Base-by-base conservation (phyloP, 2,797 vertebrate genomes). In the Hapalemur alaotrensis region DNA sequence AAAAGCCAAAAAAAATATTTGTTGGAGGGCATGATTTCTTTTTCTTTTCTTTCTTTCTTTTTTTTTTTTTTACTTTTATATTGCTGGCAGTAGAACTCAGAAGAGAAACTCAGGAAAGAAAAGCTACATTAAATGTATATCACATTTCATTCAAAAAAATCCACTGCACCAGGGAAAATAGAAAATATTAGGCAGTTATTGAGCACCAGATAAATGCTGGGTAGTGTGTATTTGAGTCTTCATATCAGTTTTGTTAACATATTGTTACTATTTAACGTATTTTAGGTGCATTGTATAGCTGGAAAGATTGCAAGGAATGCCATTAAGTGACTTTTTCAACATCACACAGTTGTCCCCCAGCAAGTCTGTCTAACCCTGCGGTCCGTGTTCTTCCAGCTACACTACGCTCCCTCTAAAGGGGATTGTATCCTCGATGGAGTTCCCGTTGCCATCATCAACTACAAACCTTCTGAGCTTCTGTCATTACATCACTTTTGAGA, bases 341-440 rank as follows among this genome's bases (percentile, higher is more conserved):
- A 12, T 10, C 41, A 12, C 35, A 23, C 10, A 15, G 6, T 7
- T 2, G 8, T 79, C 30, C 28, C 5, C 3, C 28, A 5, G 52
- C 1, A 15, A 1, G 1, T 46, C 2, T 38, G 13, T 35, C 32
- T 46, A 18, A 38, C 8, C 2, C 7, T 12, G 32, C 35, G 46
- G 32, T n/a, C 43, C 14, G 22, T 28, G 23, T 1, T 90, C 20
- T 76, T 46, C 13, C 11, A 30, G 76, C 23, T 4, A 8, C 5
- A 2, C 0, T 22, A 0, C 0, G 0, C 9, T 57, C 11, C 23
- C 23, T 76, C 2, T 13, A 13, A 73, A 50, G 3, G 20, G 67
- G 73, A 46, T 17, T 57, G 12, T 5, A 17, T 30, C 9, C 30
- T 43, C 30, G 0, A 32, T 22, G 18, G 25, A 23, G 46, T 32